Conservation (phyloP, 2,113 vertebrate genomes). For the Thunnus thynnus region DNA sequence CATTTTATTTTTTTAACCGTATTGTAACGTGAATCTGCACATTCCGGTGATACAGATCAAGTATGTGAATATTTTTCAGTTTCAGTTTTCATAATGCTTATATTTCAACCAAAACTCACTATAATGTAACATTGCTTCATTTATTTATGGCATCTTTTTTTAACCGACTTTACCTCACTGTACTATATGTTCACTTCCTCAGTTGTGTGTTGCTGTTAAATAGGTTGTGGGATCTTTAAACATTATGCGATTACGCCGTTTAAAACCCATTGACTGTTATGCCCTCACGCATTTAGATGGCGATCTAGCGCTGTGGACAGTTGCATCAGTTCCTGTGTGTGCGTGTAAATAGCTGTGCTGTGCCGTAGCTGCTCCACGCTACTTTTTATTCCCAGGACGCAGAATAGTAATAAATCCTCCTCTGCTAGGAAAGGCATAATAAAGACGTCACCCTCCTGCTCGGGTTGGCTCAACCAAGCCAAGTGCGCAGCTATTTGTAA, state of each 20-base stretch:
- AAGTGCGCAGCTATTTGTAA: constrained; percentile 86
- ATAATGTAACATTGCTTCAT: neutral
- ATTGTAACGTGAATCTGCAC: neutral
- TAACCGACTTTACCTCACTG: neutral
- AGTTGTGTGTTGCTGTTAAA: neutral
- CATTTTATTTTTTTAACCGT: neutral
- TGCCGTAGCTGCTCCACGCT: constrained; percentile 58
- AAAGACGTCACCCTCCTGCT: constrained; percentile 86
- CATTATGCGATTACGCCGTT: neutral
- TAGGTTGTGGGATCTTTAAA: neutral
- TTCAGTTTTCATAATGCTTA: neutral
- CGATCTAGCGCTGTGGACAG: constrained; percentile 41
- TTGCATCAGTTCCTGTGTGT: constrained; percentile 76
- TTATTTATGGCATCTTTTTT: neutral
- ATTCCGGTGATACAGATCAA: neutral
- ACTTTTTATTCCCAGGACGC: constrained; percentile 72
- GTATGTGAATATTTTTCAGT: neutral
- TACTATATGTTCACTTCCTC: fast-evolving
- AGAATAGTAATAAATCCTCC: constrained; percentile 70
- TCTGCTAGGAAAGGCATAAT: constrained; percentile 76
- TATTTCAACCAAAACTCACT: neutral
- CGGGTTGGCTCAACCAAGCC: constrained; percentile 71
- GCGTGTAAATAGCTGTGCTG: constrained; percentile 54
- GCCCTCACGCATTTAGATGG: constrained; percentile 33
- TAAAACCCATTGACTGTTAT: neutral